Evolutionary conservation across 1,140 invertebrate species (phyloP).

Genomic region (Homarus americanus): DNA sequence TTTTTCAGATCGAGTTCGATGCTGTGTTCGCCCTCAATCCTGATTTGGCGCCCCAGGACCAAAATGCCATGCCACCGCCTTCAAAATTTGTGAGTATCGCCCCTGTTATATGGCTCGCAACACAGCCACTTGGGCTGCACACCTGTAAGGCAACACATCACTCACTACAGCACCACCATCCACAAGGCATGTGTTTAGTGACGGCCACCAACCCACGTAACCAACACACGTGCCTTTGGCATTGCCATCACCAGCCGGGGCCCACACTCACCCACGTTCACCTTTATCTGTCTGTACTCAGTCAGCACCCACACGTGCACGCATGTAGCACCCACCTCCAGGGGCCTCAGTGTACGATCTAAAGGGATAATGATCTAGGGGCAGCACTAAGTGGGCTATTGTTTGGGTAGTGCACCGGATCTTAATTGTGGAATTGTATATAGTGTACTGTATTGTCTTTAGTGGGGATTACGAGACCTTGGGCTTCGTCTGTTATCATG

Average conservation of each 20-base stretch:
- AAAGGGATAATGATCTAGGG: neutral
- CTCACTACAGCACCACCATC: neutral
- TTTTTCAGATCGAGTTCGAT: conserved; percentile 88
- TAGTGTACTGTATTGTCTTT: too few species aligned
- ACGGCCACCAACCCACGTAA: neutral
- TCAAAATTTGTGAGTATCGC: conserved; percentile 71
- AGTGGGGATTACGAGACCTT: too few species aligned
- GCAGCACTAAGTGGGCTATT: neutral
- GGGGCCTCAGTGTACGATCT: neutral
- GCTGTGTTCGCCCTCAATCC: conserved; percentile 92
- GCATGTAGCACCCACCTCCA: neutral
- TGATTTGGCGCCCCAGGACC: conserved; percentile 81
- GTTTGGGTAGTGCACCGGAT: neutral
- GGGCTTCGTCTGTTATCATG: neutral
- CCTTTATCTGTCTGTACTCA: neutral
- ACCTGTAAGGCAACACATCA: neutral
- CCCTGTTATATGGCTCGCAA: neutral
- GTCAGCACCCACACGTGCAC: conserved; percentile 3
- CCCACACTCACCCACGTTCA: neutral
- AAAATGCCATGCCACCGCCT: conserved; percentile 76
- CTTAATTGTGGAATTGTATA: neutral
- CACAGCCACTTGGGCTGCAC: neutral
- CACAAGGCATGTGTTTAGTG: neutral
- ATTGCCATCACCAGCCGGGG: neutral
- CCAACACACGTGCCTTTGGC: neutral